Base-by-base conservation (phyloP, 2,113 vertebrate species). In the Nibea coibor region DNA sequence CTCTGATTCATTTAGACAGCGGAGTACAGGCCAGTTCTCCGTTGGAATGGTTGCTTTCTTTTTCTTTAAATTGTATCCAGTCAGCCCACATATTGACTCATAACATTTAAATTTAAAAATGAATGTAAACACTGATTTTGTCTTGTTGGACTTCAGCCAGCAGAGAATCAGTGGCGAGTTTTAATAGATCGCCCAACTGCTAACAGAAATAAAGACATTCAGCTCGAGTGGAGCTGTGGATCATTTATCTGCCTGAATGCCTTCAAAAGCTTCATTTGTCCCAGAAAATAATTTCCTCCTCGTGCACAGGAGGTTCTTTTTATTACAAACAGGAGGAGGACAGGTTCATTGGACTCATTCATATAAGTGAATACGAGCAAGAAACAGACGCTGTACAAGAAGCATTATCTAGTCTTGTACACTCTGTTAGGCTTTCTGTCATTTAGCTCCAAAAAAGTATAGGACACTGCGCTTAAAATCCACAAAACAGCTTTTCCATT, bases 231-330 rank as follows among this genome's bases (percentile, higher is more conserved):
- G 42, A 61, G 57, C 47, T 16, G 39, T n/a, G 53, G 42, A 85
- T 85, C 71, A 70, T 57, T 78, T 78, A 83, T 72, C 79, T 74
- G 74, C 77, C 75, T 76, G 31, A 86, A 61, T 66, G 20, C 56
- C 35, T 66, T 66, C 58, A 57, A 71, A 79, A 79, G 71, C 72
- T 47, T 72, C 12, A 84, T 84, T 87, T 70, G 35, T 86, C 78
- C 66, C 14, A 19, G 26, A 75, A 35, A 72, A 58, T 78, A 19
- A 54, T 73, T 80, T 81, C 59, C 22, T 78, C 19, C 53, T 57
- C 24, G 31, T n/a, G 53, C 57, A 42, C 50, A 12, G 47, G 58
- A 65, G 39, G 26, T 12, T 15, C 22, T 65, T 31, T 72, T 28
- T 72, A 62, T 71, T 51, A 79, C 70, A 75, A 82, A 57, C n/a